A percentile compares a stretch with the other conserved stretches of the same genome.
phyloP scores from a whole-genome alignment of 1,140 invertebrate genomes.

The Campoletis sonorensis region DNA sequence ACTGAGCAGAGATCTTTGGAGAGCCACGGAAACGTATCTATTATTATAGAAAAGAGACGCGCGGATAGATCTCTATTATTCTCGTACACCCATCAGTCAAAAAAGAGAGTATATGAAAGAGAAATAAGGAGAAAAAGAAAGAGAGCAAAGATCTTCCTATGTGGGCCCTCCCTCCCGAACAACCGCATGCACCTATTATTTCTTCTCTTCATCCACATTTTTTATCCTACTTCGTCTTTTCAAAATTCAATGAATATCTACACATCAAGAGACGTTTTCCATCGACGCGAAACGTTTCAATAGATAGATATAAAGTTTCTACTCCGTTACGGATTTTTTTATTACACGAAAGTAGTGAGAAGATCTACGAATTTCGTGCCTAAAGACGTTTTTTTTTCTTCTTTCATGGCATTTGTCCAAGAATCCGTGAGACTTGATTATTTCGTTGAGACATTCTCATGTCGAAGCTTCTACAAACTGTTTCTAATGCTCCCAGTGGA shows the following conservation, averaged over 20 bases:
- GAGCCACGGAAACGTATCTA: slow-evolving; percentile 50
- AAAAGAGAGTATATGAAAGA: slow-evolving; percentile 16
- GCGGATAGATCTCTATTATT: slow-evolving; percentile 53
- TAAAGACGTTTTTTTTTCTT: not conserved
- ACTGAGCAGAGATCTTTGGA: slow-evolving; percentile 3
- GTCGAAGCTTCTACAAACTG: not conserved
- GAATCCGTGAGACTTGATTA: slow-evolving; percentile 27
- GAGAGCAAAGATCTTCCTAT: not conserved
- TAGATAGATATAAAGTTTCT: slow-evolving; percentile 36
- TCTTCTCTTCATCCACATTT: not conserved
- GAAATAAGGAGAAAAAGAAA: not conserved
- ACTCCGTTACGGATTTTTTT: not conserved
- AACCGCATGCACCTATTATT: slow-evolving; percentile 33
- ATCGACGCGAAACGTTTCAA: slow-evolving; percentile 24
- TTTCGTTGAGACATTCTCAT: not conserved
- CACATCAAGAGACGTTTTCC: slow-evolving; percentile 5
- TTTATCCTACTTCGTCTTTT: slow-evolving; percentile 14
- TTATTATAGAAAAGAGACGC: slow-evolving; percentile 49
- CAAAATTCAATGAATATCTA: slow-evolving; percentile 1
- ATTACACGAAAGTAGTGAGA: slow-evolving; percentile 30
- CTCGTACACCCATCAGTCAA: slow-evolving; percentile 37
- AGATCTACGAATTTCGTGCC: slow-evolving; percentile 18
- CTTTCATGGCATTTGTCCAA: slow-evolving; percentile 1
- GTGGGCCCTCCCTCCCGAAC: slow-evolving; percentile 9
- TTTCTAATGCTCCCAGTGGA: not conserved